A percentile compares a stretch with the other conserved stretches of the same genome.
Evolutionary conservation across 2,797 vertebrate genomes (phyloP).

Genomic region (Nyctalus aviator): DNA sequence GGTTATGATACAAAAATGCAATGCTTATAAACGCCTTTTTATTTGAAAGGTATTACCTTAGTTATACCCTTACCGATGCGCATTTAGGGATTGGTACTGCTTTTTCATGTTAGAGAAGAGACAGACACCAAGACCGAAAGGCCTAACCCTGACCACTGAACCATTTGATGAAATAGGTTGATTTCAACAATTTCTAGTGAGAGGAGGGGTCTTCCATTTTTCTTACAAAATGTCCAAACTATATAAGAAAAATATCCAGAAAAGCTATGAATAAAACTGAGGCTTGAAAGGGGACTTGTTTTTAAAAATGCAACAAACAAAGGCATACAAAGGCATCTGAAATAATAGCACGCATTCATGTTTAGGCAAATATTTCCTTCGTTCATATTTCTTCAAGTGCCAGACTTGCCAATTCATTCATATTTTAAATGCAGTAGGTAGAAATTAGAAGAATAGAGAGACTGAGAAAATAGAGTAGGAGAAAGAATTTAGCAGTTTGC

Average conservation of each 20-base stretch:
- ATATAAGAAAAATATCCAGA: slow-evolving; percentile 77
- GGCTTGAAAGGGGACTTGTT: slow-evolving; percentile 51
- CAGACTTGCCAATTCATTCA: slow-evolving; percentile 75
- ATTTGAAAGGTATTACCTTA: not conserved
- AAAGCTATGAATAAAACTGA: slow-evolving; percentile 43
- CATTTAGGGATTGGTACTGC: not conserved
- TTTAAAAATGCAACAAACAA: slow-evolving; percentile 41
- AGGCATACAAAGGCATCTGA: slow-evolving; percentile 51
- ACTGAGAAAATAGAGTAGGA: slow-evolving; percentile 62
- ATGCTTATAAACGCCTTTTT: not conserved
- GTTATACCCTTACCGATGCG: not conserved
- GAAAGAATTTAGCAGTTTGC: slow-evolving; percentile 66
- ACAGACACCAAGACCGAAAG: not conserved
- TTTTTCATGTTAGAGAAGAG: not conserved
- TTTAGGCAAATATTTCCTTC: slow-evolving; percentile 66
- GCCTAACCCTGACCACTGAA: slow-evolving; percentile 68
- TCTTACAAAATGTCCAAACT: slow-evolving; percentile 76
- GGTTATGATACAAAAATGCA: not conserved
- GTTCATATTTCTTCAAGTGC: slow-evolving; percentile 76
- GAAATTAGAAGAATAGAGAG: not conserved
- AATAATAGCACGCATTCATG: not conserved
- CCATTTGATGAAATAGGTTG: slow-evolving; percentile 72
- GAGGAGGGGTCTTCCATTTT: slow-evolving; percentile 73
- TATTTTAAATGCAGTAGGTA: slow-evolving; percentile 56
- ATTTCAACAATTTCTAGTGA: slow-evolving; percentile 76